Conservation (phyloP, 2,888 invertebrate species). For the Tiliacea citrago region DNA sequence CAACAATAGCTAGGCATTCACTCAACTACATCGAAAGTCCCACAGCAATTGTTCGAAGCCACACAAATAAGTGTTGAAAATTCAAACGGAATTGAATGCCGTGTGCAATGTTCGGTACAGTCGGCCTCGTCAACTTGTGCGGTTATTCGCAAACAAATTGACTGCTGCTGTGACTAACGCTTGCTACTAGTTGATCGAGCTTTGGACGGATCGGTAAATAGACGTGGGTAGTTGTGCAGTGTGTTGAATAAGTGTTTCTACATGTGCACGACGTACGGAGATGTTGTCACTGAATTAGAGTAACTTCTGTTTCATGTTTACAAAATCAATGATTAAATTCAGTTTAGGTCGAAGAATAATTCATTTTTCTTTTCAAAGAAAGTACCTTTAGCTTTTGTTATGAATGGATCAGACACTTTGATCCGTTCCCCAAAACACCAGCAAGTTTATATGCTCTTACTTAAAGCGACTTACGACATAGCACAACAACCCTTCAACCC, state of each 20-base stretch:
- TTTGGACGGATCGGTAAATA: conserved; percentile 38
- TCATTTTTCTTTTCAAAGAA: background rate
- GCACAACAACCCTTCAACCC: conserved; percentile 18
- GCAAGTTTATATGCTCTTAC: background rate
- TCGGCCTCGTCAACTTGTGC: conserved; percentile 45
- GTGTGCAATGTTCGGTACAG: conserved; percentile 27
- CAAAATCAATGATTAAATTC: background rate
- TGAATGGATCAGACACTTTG: conserved; percentile 1
- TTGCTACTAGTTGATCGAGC: conserved; percentile 47
- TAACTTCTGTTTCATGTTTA: background rate
- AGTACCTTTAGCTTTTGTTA: background rate
- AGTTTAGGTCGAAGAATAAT: background rate
- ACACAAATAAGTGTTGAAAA: conserved; percentile 57
- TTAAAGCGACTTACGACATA: conserved; percentile 11
- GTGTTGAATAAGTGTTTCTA: background rate
- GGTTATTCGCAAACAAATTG: conserved; percentile 54
- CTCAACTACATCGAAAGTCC: conserved; percentile 25
- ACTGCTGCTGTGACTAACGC: conserved; percentile 42
- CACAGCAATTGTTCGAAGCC: conserved; percentile 51
- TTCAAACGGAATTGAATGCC: conserved; percentile 48
- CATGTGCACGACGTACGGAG: background rate
- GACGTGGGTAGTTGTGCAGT: conserved; percentile 1
- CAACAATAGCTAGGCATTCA: conserved; percentile 49
- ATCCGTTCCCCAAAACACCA: conserved; percentile 7
- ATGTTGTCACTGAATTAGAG: background rate